phyloP scores from a whole-genome alignment of 2,113 vertebrate genomes.

The Dicrurus megarhynchus region DNA sequence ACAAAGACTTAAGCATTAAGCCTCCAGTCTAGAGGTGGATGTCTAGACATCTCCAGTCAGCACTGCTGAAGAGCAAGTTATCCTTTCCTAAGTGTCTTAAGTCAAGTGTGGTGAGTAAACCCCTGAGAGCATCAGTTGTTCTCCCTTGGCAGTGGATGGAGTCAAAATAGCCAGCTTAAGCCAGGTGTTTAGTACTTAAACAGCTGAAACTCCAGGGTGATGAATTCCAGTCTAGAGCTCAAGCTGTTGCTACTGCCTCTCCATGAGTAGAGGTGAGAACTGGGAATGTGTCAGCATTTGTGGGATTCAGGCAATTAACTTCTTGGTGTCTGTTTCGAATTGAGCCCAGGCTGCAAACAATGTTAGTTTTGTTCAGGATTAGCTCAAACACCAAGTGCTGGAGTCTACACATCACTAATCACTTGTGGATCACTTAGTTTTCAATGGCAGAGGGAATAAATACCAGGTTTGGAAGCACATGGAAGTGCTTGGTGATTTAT shows the following conservation, averaged over 20 bases:
- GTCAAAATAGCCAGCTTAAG: neutral
- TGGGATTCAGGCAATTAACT: neutral
- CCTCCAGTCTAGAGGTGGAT: neutral
- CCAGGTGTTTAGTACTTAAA: neutral
- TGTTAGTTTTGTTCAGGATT: neutral
- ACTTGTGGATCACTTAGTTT: neutral
- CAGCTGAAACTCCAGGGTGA: neutral
- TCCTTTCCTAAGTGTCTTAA: neutral
- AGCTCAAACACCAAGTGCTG: neutral
- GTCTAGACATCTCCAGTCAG: neutral
- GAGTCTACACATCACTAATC: neutral
- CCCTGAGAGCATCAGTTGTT: neutral
- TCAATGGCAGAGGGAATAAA: neutral
- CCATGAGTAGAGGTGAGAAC: neutral
- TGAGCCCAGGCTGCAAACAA: neutral
- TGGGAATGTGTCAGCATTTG: neutral
- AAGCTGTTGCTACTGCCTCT: neutral
- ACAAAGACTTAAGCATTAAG: neutral
- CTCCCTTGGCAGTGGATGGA: neutral
- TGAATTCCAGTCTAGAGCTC: neutral
- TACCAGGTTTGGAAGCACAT: neutral
- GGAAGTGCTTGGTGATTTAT: neutral
- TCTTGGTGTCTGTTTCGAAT: neutral
- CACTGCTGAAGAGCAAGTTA: neutral
- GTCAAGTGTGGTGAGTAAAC: neutral